These are phyloP conservation scores for Gasterosteus aculeatus DNA, from an alignment of 2,113 vertebrate genomes.

Conservation along the genomic window DNA sequence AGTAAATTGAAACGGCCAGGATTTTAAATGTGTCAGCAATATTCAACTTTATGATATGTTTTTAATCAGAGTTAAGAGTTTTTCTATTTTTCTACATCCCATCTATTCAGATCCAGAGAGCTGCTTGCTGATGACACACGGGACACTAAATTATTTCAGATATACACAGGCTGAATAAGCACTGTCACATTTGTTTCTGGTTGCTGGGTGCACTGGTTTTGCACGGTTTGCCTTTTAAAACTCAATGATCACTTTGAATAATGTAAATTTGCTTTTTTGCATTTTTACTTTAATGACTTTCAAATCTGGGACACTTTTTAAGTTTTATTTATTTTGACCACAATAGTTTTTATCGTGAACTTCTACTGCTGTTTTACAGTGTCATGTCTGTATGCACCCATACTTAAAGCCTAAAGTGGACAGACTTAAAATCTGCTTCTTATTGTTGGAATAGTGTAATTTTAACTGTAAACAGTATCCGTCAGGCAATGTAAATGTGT, in stretches of 20 bases:
- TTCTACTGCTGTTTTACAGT: not conserved
- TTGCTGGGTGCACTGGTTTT: constrained; percentile 45
- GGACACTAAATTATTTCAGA: constrained; percentile 13
- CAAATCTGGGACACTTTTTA: constrained; percentile 16
- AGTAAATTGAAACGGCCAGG: not conserved
- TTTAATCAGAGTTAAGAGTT: constrained; percentile 12
- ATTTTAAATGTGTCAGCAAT: constrained; percentile 12
- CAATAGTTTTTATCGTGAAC: constrained; percentile 19
- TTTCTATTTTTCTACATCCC: constrained; percentile 35
- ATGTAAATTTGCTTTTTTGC: not conserved
- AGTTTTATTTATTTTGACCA: constrained; percentile 5
- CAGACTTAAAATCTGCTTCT: constrained; percentile 27
- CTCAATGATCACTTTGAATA: constrained; percentile 47
- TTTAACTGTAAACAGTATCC: constrained; percentile 24
- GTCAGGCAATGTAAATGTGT: constrained; percentile 41
- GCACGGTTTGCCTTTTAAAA: constrained; percentile 45
- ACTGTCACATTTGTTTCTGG: constrained; percentile 38
- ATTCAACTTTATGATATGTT: constrained; percentile 4
- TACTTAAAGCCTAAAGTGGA: not conserved
- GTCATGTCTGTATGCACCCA: constrained; percentile 40
- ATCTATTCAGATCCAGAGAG: constrained; percentile 15
- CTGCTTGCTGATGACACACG: constrained; percentile 30
- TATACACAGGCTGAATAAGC: constrained; percentile 8
- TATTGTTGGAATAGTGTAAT: constrained; percentile 12
- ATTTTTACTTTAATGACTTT: constrained; percentile 29